phyloP scores from a whole-genome alignment of 2,113 vertebrate genomes.

The Connochaetes taurinus region DNA sequence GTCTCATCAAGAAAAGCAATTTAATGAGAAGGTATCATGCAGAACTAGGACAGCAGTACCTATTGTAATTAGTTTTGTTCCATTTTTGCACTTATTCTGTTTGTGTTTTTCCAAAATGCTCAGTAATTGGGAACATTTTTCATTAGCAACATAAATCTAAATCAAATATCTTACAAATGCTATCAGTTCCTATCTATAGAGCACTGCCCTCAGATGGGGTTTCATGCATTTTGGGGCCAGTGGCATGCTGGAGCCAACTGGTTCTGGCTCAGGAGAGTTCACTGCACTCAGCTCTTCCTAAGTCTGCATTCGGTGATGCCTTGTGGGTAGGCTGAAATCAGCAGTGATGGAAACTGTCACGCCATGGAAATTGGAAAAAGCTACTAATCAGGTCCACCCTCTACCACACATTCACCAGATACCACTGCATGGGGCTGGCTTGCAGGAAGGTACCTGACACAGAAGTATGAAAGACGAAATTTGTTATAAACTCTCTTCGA shows the following conservation, averaged over 20 bases:
- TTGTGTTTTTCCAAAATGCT: constrained; percentile 23
- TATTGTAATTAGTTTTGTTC: constrained; percentile 32
- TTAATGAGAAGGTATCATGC: constrained; percentile 35
- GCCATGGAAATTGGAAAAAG: neutral
- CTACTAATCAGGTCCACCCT: neutral
- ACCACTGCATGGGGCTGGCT: neutral
- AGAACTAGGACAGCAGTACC: constrained; percentile 18
- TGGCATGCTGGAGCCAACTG: neutral
- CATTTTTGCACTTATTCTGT: neutral
- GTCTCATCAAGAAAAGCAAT: constrained; percentile 55
- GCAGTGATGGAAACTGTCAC: neutral
- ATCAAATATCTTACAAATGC: neutral
- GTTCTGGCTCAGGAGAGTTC: neutral
- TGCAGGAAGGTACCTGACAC: neutral
- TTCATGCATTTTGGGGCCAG: neutral
- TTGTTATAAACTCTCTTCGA: neutral
- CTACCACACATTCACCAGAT: neutral
- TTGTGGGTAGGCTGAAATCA: neutral
- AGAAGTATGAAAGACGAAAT: neutral
- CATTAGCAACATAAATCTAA: constrained; percentile 10
- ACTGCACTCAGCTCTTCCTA: neutral
- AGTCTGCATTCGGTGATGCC: neutral
- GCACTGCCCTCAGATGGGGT: neutral
- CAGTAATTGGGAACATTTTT: neutral
- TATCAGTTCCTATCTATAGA: neutral